These are phyloP conservation scores for Nymphicus hollandicus DNA, from an alignment of 2,113 vertebrate species.

Conservation along the genomic window DNA sequence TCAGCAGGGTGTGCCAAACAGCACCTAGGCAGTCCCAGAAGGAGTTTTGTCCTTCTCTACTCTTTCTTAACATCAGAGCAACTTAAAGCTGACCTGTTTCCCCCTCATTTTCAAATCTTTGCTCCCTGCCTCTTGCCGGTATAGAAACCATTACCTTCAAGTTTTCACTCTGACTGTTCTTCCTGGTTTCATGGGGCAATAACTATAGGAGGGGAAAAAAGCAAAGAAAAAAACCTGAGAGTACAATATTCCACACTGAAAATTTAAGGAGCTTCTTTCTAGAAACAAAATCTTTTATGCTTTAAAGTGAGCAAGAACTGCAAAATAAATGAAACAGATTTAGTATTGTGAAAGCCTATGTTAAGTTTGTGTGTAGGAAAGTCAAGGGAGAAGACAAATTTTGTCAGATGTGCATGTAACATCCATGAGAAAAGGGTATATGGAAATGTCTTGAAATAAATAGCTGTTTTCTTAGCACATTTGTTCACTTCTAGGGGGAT, in stretches of 20 bases:
- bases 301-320: background rate
- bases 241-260: background rate
- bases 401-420: background rate
- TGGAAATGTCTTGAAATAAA: background rate
- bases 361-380: background rate
- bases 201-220: background rate
- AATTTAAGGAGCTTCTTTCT: background rate
- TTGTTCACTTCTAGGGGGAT: background rate
- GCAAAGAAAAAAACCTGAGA: fast-evolving
- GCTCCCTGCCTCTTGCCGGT: background rate
- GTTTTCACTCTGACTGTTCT: background rate
- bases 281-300: background rate
- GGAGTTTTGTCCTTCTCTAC: background rate
- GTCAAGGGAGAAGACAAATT: background rate
- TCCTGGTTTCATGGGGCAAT: background rate
- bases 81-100: background rate
- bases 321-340: background rate
- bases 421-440: background rate
- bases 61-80: background rate
- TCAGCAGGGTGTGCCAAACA: background rate
- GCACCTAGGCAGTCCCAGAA: background rate
- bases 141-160: background rate
- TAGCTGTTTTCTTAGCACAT: background rate
- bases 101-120: background rate
- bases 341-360: background rate